Evolutionary conservation across 2,113 vertebrate species (phyloP), one percentile per base, ranked within the genome.

Genomic region (Hydropotes inermis): DNA sequence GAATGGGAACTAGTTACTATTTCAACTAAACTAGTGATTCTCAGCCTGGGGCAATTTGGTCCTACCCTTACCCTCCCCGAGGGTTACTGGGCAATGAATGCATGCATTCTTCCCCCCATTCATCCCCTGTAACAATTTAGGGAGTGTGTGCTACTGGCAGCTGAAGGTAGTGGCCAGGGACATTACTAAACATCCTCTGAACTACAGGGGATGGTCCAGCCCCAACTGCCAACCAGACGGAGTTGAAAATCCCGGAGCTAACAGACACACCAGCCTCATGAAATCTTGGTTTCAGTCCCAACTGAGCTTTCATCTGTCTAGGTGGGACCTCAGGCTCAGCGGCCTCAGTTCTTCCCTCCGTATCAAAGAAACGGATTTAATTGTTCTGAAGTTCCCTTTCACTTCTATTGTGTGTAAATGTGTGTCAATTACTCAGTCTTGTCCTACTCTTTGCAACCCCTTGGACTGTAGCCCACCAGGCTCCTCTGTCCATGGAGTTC

Each of bases 21-120:
- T 57, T 94, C 67, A 25, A 54, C 84, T 27, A 23, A 57, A 89
- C 25, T 17, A 13, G 54, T 9, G 19, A 30, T 43, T 64, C 19
- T 55, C 58, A 61, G 39, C 28, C 9, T 36, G 45, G 39, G 81
- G 33, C 21, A 28, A 55, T 12, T 25, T 6, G 27, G 57, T 14
- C 52, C 47, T 27, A 23, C 45, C 17, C 11, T 21, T 10, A 2
- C 50, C 45, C n/a, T 52, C n/a, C 15, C 6, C 6, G 0, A 23
- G n/a, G 78, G n/a, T 16, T n/a, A 1, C 0, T 0, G 84, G 36
- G 47, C 5, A 2, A 6, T 5, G 67, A 2, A 14, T 6, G 67
- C 45, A 28, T 27, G 78, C 9, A 21, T n/a, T 50, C 58, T 3
- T 2, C 50, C 14, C 21, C 67, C 9, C 2, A 70, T n/a, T 36